Conservation (phyloP, 2,797 vertebrate species). For the Phataginus tetradactyla region DNA sequence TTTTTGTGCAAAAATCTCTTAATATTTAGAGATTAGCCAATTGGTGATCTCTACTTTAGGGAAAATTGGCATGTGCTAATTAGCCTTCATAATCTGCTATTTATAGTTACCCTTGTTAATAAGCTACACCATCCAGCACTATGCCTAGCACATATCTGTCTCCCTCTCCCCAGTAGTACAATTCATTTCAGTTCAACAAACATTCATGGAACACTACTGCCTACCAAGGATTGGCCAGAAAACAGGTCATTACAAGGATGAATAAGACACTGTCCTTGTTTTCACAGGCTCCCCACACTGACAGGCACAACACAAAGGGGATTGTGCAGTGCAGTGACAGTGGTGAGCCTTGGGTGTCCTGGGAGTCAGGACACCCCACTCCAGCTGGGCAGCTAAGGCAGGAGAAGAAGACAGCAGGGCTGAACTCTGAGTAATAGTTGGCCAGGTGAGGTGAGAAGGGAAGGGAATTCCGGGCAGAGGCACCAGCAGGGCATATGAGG, state of each 20-base stretch:
- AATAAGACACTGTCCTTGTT: not conserved
- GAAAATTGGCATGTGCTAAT: not conserved
- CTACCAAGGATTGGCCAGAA: not conserved
- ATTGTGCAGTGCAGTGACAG: not conserved
- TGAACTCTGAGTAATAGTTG: not conserved
- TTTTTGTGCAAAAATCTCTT: constrained; percentile 13
- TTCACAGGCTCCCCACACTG: not conserved
- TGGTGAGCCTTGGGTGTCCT: too few relatives aligned
- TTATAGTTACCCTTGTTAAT: not conserved
- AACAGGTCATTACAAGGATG: not conserved
- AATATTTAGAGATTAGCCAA: not conserved
- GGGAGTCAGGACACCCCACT: not conserved
- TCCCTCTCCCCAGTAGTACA: too few relatives aligned
- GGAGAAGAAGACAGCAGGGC: not conserved
- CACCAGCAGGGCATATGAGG: not conserved
- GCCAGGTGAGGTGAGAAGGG: not conserved
- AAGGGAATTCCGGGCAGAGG: not conserved
- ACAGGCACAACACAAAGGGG: not conserved
- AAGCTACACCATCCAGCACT: not conserved
- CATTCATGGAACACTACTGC: not conserved
- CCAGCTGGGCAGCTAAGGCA: not conserved
- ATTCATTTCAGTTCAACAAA: not conserved
- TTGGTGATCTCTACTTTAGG: not conserved
- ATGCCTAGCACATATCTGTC: not conserved
- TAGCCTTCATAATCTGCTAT: not conserved